A percentile compares a stretch with the other conserved stretches of the same genome.
These are phyloP conservation scores for Lithophane leautieri DNA, from an alignment of 2,888 invertebrate genomes.

Conservation along the genomic window DNA sequence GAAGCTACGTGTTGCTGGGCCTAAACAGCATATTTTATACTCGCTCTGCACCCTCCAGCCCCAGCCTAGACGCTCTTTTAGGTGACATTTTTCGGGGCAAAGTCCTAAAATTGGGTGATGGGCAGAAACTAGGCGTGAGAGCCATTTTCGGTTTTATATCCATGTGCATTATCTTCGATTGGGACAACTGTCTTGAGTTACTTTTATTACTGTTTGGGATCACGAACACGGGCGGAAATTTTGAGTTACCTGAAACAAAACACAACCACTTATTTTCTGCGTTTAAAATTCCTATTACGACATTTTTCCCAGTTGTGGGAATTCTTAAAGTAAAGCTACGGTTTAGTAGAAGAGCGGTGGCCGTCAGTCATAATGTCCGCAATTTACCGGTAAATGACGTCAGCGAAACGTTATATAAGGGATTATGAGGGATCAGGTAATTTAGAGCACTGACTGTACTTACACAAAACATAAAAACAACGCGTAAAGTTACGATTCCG, in stretches of 20 bases:
- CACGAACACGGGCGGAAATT: conserved; percentile 28
- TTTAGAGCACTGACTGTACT: no score
- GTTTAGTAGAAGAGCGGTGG: no score
- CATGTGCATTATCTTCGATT: conserved; percentile 57
- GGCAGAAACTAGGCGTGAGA: conserved; percentile 22
- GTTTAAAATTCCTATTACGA: background rate
- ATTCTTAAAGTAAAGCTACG: no score
- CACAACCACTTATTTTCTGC: background rate
- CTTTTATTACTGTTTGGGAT: conserved; percentile 45
- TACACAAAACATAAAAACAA: no score
- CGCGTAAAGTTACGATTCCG: no score
- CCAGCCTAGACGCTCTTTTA: background rate
- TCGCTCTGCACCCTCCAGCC: background rate
- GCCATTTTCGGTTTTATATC: conserved; percentile 59
- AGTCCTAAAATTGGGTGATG: conserved; percentile 20
- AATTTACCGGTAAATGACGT: background rate
- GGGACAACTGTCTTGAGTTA: conserved; percentile 39
- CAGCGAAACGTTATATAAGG: background rate
- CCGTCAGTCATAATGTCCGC: background rate
- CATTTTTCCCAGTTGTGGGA: no score
- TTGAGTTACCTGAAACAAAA: conserved; percentile 6
- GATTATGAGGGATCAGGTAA: no score
- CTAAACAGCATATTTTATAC: background rate
- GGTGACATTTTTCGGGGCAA: background rate
- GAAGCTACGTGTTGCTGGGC: background rate